Evolutionary conservation across 2,797 vertebrate species (phyloP).

Genomic region (Lerista edwardsae): DNA sequence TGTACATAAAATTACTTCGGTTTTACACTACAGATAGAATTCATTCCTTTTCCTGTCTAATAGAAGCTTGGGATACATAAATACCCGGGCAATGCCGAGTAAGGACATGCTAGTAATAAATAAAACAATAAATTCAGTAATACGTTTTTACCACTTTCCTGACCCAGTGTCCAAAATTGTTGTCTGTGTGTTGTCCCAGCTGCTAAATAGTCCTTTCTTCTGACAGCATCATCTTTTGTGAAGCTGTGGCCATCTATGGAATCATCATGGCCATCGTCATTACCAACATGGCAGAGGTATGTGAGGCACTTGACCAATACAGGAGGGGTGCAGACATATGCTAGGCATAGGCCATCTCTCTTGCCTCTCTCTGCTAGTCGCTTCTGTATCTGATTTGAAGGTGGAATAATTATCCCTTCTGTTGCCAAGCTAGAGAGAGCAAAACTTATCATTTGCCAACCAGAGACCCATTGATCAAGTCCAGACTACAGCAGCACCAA

Average conservation of each 20-base stretch:
- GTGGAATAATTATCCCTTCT: not conserved
- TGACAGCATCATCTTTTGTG: conserved; percentile 96
- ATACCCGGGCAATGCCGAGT: too few species aligned
- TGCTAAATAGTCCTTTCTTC: conserved; percentile 44
- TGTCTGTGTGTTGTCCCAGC: not conserved
- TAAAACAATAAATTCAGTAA: too few species aligned
- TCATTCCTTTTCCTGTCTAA: too few species aligned
- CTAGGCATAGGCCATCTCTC: not conserved
- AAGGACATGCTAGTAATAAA: too few species aligned
- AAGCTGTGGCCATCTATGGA: conserved; percentile 98
- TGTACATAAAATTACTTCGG: too few species aligned
- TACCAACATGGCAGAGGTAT: conserved; percentile 97
- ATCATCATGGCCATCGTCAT: conserved; percentile 99
- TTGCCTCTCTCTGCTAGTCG: not conserved
- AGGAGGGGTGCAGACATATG: not conserved
- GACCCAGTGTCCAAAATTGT: not conserved
- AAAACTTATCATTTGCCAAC: not conserved
- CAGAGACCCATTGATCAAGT: not conserved
- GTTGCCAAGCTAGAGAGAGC: not conserved
- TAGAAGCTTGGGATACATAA: too few species aligned
- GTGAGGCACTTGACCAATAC: not conserved
- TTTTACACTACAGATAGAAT: too few species aligned
- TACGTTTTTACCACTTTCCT: not conserved
- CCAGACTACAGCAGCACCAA: not conserved
- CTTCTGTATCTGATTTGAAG: not conserved